These are phyloP conservation scores for Phalacrocorax brasilianus DNA, from an alignment of 2,113 vertebrate species.

Conservation along the genomic window DNA sequence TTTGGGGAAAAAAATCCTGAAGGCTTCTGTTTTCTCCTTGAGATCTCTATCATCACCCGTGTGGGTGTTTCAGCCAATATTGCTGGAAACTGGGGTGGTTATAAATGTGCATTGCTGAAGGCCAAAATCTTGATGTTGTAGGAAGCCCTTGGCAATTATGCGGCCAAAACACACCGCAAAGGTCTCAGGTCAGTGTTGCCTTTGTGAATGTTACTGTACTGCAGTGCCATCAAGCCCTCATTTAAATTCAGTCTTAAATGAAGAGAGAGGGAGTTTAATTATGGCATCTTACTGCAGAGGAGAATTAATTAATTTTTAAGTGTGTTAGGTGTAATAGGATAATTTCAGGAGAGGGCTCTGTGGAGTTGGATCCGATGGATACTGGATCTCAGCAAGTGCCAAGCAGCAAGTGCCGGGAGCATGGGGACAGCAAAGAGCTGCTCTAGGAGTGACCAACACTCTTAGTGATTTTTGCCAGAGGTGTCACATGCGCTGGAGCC, in stretches of 20 bases:
- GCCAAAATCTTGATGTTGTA: not conserved
- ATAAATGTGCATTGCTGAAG: not conserved
- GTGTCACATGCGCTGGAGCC: fast-evolving
- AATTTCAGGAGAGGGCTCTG: not conserved
- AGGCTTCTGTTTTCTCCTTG: not conserved
- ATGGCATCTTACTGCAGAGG: not conserved
- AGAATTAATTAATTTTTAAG: conserved; percentile 17
- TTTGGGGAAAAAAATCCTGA: not conserved
- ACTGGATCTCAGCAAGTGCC: fast-evolving
- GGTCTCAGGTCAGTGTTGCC: not conserved
- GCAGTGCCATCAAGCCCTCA: not conserved
- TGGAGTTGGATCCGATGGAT: fast-evolving
- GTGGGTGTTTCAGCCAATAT: not conserved
- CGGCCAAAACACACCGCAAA: not conserved
- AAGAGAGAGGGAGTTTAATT: not conserved
- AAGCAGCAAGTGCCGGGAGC: not conserved
- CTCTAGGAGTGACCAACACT: fast-evolving
- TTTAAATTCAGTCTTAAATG: conserved; percentile 14
- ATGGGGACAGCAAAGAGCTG: not conserved
- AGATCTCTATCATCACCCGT: not conserved
- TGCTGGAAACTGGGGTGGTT: not conserved
- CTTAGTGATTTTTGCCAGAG: not conserved
- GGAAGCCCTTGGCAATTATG: not conserved
- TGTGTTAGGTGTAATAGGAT: not conserved
- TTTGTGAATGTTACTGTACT: not conserved